Evolutionary conservation across 2,113 vertebrate species (phyloP).

Genomic region (Pygoscelis antarcticus): DNA sequence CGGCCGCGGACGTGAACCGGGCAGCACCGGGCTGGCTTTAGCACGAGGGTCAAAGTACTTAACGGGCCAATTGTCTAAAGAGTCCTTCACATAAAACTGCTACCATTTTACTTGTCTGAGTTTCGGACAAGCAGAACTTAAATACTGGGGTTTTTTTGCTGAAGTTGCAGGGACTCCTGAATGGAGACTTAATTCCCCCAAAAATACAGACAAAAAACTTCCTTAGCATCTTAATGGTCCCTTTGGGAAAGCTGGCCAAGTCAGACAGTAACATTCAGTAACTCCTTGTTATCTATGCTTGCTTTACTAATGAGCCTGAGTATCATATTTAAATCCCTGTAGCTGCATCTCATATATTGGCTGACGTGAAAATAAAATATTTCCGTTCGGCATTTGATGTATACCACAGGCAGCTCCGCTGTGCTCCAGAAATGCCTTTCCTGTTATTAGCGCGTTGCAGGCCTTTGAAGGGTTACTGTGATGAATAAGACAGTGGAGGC

Average conservation of each 20-base stretch:
- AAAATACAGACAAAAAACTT: neutral
- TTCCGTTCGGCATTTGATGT: neutral
- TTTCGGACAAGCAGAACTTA: neutral
- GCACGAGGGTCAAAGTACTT: neutral
- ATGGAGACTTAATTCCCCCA: neutral
- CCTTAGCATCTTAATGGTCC: conserved; percentile 9
- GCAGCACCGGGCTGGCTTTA: neutral
- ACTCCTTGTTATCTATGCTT: conserved; percentile 55
- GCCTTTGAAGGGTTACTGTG: neutral
- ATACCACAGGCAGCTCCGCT: neutral
- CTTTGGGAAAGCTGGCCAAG: conserved; percentile 22
- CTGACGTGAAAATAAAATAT: conserved; percentile 12
- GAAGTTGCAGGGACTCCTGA: neutral
- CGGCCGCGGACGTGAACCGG: fast-evolving
- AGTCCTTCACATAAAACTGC: neutral
- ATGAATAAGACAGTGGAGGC: neutral
- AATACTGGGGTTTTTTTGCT: neutral
- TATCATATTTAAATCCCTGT: conserved; percentile 41
- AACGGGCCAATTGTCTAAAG: too few species aligned
- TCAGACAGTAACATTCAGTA: conserved; percentile 1
- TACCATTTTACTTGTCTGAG: neutral
- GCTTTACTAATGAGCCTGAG: conserved; percentile 34
- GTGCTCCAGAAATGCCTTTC: neutral
- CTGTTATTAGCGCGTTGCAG: neutral
- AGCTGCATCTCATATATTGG: conserved; percentile 3